Evolutionary conservation across 2,797 vertebrate species (phyloP).

Genomic region (Pristis pectinata): DNA sequence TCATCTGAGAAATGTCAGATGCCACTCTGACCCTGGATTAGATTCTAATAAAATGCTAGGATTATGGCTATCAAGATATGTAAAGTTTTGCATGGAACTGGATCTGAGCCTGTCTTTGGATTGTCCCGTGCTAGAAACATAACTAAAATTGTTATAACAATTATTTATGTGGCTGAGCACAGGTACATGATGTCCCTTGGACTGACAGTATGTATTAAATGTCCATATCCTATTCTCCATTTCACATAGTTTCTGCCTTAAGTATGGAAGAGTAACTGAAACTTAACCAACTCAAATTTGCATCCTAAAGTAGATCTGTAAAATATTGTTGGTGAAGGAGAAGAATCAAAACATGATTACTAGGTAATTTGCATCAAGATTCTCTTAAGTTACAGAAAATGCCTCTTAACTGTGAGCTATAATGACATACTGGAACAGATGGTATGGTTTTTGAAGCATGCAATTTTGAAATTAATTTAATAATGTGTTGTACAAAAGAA

Average conservation of each 20-base stretch:
- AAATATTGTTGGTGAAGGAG: not conserved
- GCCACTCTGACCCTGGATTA: not conserved
- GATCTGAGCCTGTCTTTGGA: not conserved
- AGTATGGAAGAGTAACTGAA: not conserved
- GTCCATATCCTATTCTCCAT: not conserved
- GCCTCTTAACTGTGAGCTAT: not conserved
- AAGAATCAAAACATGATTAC: not conserved
- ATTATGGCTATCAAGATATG: not conserved
- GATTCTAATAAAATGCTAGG: slow-evolving; percentile 3
- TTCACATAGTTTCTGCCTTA: not conserved
- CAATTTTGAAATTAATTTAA: slow-evolving; percentile 31
- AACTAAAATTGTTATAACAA: not conserved
- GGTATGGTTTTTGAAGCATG: not conserved
- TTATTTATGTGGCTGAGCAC: not conserved
- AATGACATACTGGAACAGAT: not conserved
- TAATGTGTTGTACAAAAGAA: slow-evolving; percentile 33
- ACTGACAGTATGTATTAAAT: not conserved
- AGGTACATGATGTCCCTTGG: not conserved
- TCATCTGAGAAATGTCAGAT: not conserved
- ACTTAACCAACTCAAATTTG: not conserved
- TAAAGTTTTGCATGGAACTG: not conserved
- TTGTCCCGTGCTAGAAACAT: not conserved
- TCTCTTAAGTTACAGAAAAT: not conserved
- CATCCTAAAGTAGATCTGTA: not conserved
- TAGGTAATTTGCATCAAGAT: not conserved